Conservation (phyloP, 2,797 vertebrate genomes). For the Orientallactaga sibirica region DNA sequence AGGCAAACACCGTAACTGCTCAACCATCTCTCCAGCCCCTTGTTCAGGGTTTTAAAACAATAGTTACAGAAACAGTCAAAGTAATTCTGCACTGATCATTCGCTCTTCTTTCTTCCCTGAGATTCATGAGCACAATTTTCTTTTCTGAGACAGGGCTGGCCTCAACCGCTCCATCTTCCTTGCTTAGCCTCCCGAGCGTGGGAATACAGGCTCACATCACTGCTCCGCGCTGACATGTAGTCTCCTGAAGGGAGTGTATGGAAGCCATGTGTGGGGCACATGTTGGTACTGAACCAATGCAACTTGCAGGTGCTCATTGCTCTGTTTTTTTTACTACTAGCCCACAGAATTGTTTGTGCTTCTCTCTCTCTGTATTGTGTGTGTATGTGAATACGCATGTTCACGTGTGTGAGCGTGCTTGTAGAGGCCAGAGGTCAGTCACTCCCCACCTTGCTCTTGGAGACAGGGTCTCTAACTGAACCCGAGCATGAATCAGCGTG, state of each 20-base stretch:
- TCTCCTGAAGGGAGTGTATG: not conserved
- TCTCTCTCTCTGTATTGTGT: not conserved
- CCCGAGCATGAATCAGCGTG: no score
- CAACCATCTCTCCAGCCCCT: no score
- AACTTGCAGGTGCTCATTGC: not conserved
- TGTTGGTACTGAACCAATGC: not conserved
- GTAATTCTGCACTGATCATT: not conserved
- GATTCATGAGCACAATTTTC: not conserved
- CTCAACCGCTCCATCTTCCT: not conserved
- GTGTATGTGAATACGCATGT: no score
- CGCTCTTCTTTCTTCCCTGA: not conserved
- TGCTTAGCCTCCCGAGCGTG: not conserved
- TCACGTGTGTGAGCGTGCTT: no score
- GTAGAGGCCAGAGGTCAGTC: no score
- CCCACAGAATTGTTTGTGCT: not conserved
- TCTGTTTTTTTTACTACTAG: not conserved
- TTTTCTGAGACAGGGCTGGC: not conserved
- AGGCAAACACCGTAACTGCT: no score
- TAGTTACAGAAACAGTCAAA: not conserved
- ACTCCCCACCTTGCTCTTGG: no score
- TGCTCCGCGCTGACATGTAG: no score
- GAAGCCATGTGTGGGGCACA: accelerated
- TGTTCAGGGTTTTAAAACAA: not conserved
- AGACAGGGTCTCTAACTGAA: no score
- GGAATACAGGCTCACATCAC: not conserved